phyloP scores from a whole-genome alignment of 2,797 vertebrate species.

The Lacerta bilineata region DNA sequence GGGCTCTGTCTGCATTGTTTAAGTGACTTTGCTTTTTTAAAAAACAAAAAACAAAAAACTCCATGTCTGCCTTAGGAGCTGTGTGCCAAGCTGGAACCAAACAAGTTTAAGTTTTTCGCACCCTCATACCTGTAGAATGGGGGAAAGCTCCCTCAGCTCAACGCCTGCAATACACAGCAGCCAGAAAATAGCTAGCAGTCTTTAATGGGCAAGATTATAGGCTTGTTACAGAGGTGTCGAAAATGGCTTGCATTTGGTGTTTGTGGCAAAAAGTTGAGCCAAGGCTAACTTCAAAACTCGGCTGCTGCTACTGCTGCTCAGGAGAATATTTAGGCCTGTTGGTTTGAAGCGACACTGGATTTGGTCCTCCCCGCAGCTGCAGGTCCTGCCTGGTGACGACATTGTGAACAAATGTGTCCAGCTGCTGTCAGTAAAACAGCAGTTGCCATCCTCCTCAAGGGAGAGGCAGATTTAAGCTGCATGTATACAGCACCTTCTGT shows the following conservation, averaged over 20 bases:
- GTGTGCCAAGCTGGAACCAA: too few relatives aligned
- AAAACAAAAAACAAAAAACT: too few relatives aligned
- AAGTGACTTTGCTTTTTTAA: too few relatives aligned
- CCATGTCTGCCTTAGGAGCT: too few relatives aligned
- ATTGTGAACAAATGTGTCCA: slow-evolving; percentile 35
- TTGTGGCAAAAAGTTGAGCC: not conserved
- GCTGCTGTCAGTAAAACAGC: slow-evolving; percentile 63
- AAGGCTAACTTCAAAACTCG: not conserved
- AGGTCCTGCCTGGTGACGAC: not conserved
- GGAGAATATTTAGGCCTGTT: slow-evolving; percentile 26
- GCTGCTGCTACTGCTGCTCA: not conserved
- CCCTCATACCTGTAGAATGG: not conserved
- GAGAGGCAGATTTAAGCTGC: slow-evolving; percentile 24
- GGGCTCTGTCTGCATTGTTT: too few relatives aligned
- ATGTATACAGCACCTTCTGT: slow-evolving; percentile 60
- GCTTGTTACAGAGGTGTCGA: not conserved
- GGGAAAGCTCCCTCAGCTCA: not conserved
- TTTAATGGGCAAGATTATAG: not conserved
- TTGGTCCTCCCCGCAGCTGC: slow-evolving; percentile 31
- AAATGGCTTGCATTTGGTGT: not conserved
- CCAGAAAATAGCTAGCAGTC: not conserved
- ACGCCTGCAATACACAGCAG: not conserved
- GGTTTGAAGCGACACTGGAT: slow-evolving; percentile 20
- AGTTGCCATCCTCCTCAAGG: slow-evolving; percentile 49
- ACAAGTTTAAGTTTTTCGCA: not conserved